Base-by-base conservation (phyloP, 2,888 invertebrate species). In the Rhaphigaster nebulosa region DNA sequence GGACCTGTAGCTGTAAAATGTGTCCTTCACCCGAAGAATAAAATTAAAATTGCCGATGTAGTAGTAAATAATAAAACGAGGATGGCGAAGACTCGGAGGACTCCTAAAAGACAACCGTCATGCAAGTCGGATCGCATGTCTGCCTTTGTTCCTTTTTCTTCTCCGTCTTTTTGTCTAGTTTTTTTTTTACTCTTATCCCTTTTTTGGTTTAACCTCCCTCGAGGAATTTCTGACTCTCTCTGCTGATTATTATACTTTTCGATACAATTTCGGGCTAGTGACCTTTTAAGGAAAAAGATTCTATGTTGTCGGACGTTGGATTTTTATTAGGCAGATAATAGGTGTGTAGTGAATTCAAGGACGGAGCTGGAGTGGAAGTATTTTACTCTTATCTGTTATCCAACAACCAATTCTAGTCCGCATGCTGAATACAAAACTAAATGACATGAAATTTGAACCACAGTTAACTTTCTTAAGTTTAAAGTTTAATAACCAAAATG, bases 1-100 rank as follows among this genome's bases (percentile, higher is more conserved):
- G 38, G 18, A 45, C 84, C 84, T 50, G 45, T 45, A 26, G 45
- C 45, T 45, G 84, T 84, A 84, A 84, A 84, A 84, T 45, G 26
- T 45, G 84, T 45, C 84, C 84, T 84, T 84, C 84, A 84, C 84
- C 80, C 84, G 84, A 84, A 84, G 84, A 84, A 84, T 84, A 84
- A 84, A 84, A 84, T 84, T 84, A 84, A 84, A 84, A 84, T 84
- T n/a, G 84, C 84, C 84, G 84, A 84, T 84, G 84, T 50, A 45
- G 84, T 50, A 45, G 84, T 45, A 45, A 45, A 45, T n/a, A 84
- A n/a, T 41, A 45, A 84, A 84, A 45, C n/a, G 41, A 45, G 45
- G n/a, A 84, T 84, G 45, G 45, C 45, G 3, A 45, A 84, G 45
- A 50, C 45, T n/a, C 80, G 1, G 80, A 80, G 12, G 80, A 80